These are phyloP conservation scores for Mesembrinibis cayennensis DNA, from an alignment of 2,113 vertebrate genomes.

Conservation along the genomic window DNA sequence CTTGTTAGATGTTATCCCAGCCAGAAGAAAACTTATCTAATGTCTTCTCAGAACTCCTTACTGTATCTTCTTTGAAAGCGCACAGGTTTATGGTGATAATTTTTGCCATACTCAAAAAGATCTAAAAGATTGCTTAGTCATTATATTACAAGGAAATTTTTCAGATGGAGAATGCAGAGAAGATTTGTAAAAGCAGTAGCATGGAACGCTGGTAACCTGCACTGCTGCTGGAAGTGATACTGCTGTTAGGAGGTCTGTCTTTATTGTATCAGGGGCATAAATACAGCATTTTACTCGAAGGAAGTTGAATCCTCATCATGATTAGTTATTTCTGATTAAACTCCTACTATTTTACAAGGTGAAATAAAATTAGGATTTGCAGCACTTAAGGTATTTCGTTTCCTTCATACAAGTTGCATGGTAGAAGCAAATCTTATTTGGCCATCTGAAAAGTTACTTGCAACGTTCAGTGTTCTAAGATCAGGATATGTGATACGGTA, in stretches of 20 bases:
- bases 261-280: not conserved
- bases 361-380: not conserved
- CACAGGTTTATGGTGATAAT: not conserved
- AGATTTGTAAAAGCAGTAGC: not conserved
- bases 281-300: not conserved
- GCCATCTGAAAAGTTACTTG: not conserved
- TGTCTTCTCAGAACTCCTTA: not conserved
- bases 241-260: not conserved
- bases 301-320: not conserved
- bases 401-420: not conserved
- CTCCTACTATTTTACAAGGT: not conserved
- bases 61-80: not conserved
- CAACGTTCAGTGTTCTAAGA: accelerated
- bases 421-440: not conserved
- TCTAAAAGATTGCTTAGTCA: not conserved
- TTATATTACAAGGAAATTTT: not conserved
- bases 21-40: not conserved
- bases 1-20: not conserved
- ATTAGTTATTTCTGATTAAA: not conserved
- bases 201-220: accelerated
- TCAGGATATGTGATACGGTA: not conserved
- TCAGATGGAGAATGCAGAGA: not conserved
- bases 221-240: not conserved
- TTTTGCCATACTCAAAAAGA: not conserved
- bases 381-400: not conserved